A percentile compares a stretch with the other conserved stretches of the same genome.
Conservation (phyloP, 64 coral and sea anemone species). For the Catalaphyllia jardinei region DNA sequence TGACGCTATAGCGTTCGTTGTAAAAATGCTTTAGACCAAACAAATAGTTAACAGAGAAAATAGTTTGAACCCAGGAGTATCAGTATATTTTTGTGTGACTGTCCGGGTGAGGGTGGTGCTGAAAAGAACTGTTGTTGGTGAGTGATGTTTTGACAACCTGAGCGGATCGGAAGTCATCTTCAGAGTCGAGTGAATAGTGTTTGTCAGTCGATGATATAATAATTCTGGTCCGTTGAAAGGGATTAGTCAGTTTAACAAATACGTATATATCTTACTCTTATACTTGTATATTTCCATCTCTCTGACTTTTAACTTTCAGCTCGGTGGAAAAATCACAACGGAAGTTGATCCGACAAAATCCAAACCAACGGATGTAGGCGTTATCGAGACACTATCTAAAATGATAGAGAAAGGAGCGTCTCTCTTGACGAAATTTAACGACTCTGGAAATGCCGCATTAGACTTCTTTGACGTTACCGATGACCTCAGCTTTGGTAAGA, state of each 20-base stretch:
- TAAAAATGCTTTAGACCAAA: no score
- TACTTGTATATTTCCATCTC: not conserved
- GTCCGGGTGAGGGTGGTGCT: no score
- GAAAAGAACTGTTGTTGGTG: no score
- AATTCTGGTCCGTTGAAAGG: not conserved
- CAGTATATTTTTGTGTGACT: no score
- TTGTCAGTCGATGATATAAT: no score
- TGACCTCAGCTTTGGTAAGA: not conserved
- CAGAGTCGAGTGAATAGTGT: no score
- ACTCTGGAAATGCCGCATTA: not conserved
- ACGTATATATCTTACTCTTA: not conserved
- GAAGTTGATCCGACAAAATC: not conserved
- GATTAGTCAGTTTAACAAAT: not conserved
- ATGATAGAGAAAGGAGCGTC: not conserved
- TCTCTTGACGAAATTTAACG: not conserved
- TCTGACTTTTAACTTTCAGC: not conserved
- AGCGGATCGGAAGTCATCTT: no score
- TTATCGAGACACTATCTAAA: not conserved
- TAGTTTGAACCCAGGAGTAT: no score
- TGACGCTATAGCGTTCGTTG: no score
- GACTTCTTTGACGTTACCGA: slow-evolving; percentile 21
- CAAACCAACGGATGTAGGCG: not conserved
- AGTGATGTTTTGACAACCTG: no score
- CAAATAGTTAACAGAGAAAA: no score
- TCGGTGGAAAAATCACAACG: not conserved